Conservation (phyloP, 2,797 vertebrate species). For the Chrosomus eos region DNA sequence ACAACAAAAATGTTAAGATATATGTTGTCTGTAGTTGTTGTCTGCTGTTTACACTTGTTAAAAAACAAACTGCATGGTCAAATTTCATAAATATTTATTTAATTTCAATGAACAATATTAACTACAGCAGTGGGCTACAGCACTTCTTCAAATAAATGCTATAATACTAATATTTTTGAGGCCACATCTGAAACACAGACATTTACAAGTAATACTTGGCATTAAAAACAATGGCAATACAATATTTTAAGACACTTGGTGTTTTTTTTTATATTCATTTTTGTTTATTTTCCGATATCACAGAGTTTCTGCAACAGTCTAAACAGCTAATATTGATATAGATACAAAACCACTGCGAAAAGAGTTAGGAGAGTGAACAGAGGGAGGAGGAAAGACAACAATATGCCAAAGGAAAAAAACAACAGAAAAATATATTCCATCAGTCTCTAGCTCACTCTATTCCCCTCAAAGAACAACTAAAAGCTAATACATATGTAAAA, state of each 20-base stretch:
- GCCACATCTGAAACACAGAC: slow-evolving; percentile 90
- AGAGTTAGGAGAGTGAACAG: slow-evolving; percentile 62
- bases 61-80: slow-evolving; percentile 55
- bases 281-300: slow-evolving; percentile 78
- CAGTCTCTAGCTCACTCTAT: slow-evolving; percentile 63
- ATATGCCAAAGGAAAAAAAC: slow-evolving; percentile 41
- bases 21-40: not conserved
- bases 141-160: slow-evolving; percentile 83
- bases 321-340: slow-evolving; percentile 84
- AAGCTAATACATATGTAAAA: slow-evolving; percentile 69
- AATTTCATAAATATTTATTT: slow-evolving; percentile 92
- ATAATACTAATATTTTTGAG: slow-evolving; percentile 79
- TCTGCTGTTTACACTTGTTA: slow-evolving; percentile 2
- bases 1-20: not conserved
- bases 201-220: slow-evolving; percentile 90
- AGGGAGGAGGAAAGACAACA: slow-evolving; percentile 30
- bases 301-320: slow-evolving; percentile 86
- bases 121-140: slow-evolving; percentile 88
- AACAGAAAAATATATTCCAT: slow-evolving; percentile 67
- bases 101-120: slow-evolving; percentile 85
- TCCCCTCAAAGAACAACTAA: slow-evolving; percentile 54
- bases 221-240: slow-evolving; percentile 90
- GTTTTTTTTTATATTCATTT: slow-evolving; percentile 78
- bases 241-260: slow-evolving; percentile 95
- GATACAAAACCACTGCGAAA: slow-evolving; percentile 79